Base-by-base conservation (phyloP, 2,113 vertebrate genomes). In the Glaucomys volans region DNA sequence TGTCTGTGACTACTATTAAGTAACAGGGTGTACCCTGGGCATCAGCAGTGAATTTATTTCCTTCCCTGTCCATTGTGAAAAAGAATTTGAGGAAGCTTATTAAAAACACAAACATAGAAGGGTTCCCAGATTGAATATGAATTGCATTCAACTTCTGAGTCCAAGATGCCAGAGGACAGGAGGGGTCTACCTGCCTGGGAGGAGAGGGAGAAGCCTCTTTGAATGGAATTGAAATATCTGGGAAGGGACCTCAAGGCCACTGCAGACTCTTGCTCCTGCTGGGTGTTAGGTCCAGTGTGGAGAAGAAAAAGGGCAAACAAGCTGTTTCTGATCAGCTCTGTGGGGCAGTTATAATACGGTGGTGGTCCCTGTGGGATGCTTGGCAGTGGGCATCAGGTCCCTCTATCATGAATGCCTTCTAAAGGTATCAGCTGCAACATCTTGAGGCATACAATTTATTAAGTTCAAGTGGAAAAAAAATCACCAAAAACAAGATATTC, bases 381-480 rank as follows among this genome's bases (percentile, higher is more conserved):
- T n/a, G 22, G 2, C 0, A 0, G 16, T 0, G 0, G 50, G 59
- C 1, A 0, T 12, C 0, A 0, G 67, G 20, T 32, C 16, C 30
- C n/a, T 44, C 32, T n/a, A 8, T 7, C 1, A 1, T 0, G n/a
- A 44, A 30, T 1, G 18, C 18, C 12, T 18, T 9, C 11, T 12
- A 18, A 54, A 80, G 71, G 18, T 42, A 28, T 9, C 14, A 10
- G 28, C 2, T 42, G 57, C 22, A 30, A n/a, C 9, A 26, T 37
- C 37, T 22, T 59, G 76, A 22, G 30, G 42, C 42, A 30, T 0
- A 42, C 10, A 5, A 26, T 67, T 30, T 9, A 66, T n/a, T 28
- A 50, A 62, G 66, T 40, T 80, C 72, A 82, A 81, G 44, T 26
- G 13, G 6, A 24, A 67, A 59, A 94, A 81, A 37, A 0, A 32